Conservation (phyloP, 64 coral and sea anemone genomes). For the Pocillopora damicornis region DNA sequence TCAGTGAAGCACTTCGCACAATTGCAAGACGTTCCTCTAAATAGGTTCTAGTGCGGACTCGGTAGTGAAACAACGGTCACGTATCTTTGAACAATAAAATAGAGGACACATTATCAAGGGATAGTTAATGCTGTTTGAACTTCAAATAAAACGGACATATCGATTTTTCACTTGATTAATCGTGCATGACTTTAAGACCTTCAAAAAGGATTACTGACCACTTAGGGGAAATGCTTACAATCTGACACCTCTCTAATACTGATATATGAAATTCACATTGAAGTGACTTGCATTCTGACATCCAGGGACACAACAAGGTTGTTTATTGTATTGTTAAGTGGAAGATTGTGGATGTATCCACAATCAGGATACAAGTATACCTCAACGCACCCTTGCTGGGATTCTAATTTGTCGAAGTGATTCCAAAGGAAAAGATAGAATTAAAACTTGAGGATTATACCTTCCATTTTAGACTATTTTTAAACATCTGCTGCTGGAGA, state of each 20-base stretch:
- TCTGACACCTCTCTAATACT: not conserved
- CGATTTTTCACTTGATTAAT: not conserved
- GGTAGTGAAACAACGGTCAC: too few relatives aligned
- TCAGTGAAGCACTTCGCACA: too few relatives aligned
- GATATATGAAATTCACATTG: too few relatives aligned
- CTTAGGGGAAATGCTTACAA: not conserved
- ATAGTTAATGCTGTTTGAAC: too few relatives aligned
- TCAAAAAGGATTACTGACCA: not conserved
- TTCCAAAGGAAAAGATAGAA: not conserved
- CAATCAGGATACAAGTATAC: not conserved
- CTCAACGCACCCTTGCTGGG: not conserved
- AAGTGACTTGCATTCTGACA: too few relatives aligned
- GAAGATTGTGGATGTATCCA: conserved; percentile 4
- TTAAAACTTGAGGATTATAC: not conserved
- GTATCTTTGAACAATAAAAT: too few relatives aligned
- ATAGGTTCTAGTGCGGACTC: too few relatives aligned
- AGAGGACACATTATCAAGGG: too few relatives aligned
- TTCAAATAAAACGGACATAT: too few relatives aligned
- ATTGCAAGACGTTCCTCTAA: too few relatives aligned
- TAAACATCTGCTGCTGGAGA: not conserved
- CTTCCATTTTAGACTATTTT: not conserved
- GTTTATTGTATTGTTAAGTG: too few relatives aligned
- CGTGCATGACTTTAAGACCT: not conserved
- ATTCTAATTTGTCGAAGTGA: not conserved
- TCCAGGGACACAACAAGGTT: too few relatives aligned